Conservation (phyloP, 2,797 vertebrate species). For the Anniella stebbinsi region DNA sequence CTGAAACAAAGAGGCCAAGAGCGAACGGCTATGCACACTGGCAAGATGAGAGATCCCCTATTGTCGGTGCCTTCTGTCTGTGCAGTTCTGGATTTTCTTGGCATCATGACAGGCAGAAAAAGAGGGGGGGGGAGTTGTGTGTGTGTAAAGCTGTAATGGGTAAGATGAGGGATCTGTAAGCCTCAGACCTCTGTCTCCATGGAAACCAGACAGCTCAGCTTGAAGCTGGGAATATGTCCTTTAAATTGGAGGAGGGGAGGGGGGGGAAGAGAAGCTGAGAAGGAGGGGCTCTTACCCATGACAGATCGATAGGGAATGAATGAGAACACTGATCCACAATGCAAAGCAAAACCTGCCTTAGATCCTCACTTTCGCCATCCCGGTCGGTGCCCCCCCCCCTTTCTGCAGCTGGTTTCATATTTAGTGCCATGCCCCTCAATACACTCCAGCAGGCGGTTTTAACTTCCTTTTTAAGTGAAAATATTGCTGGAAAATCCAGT, state of each 20-base stretch:
- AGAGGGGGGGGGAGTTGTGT: not conserved
- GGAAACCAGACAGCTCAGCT: constrained; percentile 86
- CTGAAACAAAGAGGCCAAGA: constrained; percentile 1
- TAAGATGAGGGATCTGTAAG: constrained; percentile 55
- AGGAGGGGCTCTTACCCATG: not conserved
- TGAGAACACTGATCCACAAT: not conserved
- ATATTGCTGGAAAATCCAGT: not conserved
- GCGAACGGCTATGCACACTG: no score
- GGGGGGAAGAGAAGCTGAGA: not conserved
- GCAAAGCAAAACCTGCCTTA: not conserved
- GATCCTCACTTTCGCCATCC: not conserved
- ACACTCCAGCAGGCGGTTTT: not conserved
- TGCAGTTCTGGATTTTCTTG: constrained; percentile 19
- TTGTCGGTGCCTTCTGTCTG: not conserved
- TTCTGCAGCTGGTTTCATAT: not conserved
- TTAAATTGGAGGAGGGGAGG: constrained; percentile 79
- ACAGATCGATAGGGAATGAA: not conserved
- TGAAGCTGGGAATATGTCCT: constrained; percentile 87
- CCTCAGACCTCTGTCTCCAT: constrained; percentile 74
- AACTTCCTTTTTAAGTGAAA: not conserved
- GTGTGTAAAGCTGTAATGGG: constrained; percentile 1
- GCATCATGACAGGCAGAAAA: not conserved
- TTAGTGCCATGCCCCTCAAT: not conserved
- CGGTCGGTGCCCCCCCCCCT: no score
- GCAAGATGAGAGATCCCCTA: not conserved